phyloP scores from a whole-genome alignment of 2,113 vertebrate genomes.

The Psittacula cyanocephala region DNA sequence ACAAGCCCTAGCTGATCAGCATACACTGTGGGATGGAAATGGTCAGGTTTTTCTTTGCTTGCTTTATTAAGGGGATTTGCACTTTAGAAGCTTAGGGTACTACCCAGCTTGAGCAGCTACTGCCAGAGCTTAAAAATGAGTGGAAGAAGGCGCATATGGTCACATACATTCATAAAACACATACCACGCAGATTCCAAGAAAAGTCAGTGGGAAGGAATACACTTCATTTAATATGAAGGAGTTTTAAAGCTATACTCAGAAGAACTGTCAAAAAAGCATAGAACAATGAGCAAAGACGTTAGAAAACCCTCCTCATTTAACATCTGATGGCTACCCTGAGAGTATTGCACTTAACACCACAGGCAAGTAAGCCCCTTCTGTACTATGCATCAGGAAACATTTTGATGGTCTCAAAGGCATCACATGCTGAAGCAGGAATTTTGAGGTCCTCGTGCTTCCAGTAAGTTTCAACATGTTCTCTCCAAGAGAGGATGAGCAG shows the following conservation, averaged over 20 bases:
- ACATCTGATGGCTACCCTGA: not conserved
- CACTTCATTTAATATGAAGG: not conserved
- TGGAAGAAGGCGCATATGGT: not conserved
- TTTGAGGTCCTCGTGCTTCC: not conserved
- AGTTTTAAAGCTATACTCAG: not conserved
- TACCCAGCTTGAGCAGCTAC: not conserved
- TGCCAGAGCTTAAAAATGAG: not conserved
- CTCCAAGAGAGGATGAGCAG: not conserved
- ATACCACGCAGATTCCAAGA: not conserved
- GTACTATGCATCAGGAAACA: not conserved
- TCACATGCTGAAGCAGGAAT: not conserved
- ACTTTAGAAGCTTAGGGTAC: not conserved
- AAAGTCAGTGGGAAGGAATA: not conserved
- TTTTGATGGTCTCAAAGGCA: not conserved
- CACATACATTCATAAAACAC: not conserved
- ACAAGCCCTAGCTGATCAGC: not conserved
- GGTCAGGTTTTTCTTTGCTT: not conserved
- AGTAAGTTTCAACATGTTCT: no score
- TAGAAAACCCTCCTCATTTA: not conserved
- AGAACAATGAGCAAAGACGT: not conserved
- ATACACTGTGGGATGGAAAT: not conserved
- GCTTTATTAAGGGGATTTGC: not conserved
- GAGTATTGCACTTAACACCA: not conserved
- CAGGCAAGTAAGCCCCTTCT: not conserved
- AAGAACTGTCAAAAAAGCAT: not conserved